Conservation (phyloP, 2,113 vertebrate genomes). For the Bos taurus region DNA sequence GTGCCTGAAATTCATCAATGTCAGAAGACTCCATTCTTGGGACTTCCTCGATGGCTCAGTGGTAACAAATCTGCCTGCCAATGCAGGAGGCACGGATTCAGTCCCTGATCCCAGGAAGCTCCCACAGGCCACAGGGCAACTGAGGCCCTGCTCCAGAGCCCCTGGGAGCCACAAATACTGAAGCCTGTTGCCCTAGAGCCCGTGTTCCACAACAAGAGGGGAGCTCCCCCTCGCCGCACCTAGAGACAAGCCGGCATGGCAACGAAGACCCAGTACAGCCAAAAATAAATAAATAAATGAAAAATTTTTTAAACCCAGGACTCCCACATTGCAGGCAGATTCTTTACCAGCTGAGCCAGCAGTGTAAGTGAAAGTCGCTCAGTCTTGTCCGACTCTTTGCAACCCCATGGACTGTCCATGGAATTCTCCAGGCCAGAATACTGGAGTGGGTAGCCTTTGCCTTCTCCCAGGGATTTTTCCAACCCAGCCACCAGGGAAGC, state of each 20-base stretch:
- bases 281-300: background rate
- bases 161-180: background rate
- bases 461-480: background rate
- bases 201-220: accelerated
- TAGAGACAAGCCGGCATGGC: accelerated
- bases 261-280: background rate
- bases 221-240: background rate
- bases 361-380: background rate
- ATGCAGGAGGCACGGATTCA: background rate
- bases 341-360: background rate
- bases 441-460: background rate
- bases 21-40: background rate
- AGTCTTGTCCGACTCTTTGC: background rate
- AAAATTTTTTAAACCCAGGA: background rate
- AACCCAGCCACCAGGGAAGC: background rate
- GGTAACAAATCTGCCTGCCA: background rate
- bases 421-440: background rate
- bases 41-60: background rate
- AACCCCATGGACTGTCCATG: background rate
- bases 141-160: background rate
- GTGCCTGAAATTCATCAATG: background rate
- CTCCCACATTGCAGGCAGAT: background rate
- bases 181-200: background rate
- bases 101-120: background rate
- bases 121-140: background rate